A percentile compares a stretch with the other conserved stretches of the same genome.
These are phyloP conservation scores for Heliconius erato DNA, from an alignment of 2,888 invertebrate species.

Conservation along the genomic window DNA sequence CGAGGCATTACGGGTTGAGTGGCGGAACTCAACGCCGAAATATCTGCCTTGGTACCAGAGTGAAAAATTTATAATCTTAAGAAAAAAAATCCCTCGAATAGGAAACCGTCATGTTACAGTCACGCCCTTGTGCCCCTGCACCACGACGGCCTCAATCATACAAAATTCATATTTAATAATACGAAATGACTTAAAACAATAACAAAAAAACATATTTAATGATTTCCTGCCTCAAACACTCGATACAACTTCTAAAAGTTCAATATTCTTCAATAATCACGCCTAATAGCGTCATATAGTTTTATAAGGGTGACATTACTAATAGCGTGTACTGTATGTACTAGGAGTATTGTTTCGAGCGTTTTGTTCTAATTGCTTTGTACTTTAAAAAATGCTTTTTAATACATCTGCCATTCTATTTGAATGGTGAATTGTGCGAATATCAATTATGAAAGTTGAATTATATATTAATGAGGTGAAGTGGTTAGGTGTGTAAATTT, in stretches of 20 bases:
- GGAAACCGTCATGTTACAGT: no score
- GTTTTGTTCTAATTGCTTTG: slow-evolving; percentile 41
- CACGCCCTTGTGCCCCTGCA: no score
- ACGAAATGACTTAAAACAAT: no score
- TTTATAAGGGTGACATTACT: slow-evolving; percentile 43
- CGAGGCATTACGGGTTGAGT: no score
- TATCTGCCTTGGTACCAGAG: no score
- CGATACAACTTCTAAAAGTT: neutral
- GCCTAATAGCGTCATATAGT: slow-evolving; percentile 34
- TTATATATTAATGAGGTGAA: neutral
- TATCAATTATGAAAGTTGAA: neutral
- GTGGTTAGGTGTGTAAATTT: neutral
- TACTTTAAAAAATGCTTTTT: slow-evolving; percentile 41
- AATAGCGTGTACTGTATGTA: slow-evolving; percentile 35
- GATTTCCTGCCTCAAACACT: neutral
- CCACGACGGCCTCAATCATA: no score
- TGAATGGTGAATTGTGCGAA: slow-evolving; percentile 18
- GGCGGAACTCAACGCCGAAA: no score
- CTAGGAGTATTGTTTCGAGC: slow-evolving; percentile 38
- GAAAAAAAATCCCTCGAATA: no score
- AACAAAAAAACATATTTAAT: no score
- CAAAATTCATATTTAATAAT: no score
- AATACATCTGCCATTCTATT: slow-evolving; percentile 42
- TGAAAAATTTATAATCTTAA: no score
- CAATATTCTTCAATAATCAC: slow-evolving; percentile 62